A percentile compares a stretch with the other conserved stretches of the same genome.
Conservation (phyloP, 2,797 vertebrate genomes). For the Helarctos malayanus region DNA sequence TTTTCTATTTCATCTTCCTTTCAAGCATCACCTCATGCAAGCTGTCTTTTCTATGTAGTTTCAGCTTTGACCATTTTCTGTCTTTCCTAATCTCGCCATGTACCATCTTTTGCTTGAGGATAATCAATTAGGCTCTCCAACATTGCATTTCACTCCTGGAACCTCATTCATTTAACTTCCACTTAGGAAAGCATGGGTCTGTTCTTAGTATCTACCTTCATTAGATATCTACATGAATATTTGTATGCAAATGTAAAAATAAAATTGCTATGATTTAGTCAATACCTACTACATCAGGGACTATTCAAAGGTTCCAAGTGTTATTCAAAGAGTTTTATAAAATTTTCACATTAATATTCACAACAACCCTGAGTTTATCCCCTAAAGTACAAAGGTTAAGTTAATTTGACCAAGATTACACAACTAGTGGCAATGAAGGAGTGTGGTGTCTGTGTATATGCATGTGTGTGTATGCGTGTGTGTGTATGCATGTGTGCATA, state of each 20-base stretch:
- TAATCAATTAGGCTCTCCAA: neutral
- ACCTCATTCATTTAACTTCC: neutral
- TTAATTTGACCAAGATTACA: neutral
- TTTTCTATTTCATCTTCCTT: neutral
- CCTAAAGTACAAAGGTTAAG: neutral
- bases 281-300: neutral
- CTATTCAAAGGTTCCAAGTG: neutral
- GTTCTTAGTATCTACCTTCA: neutral
- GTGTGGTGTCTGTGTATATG: neutral
- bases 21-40: neutral
- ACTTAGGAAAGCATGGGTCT: neutral
- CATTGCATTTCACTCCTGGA: neutral
- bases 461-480: neutral
- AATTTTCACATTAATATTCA: neutral
- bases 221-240: neutral
- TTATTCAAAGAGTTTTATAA: neutral
- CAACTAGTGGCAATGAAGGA: neutral
- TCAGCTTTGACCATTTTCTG: neutral
- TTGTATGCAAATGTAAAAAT: neutral
- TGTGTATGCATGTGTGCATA: neutral
- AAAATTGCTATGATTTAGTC: neutral
- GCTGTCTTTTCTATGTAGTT: neutral
- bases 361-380: neutral
- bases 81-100: neutral
- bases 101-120: neutral